A percentile compares a stretch with the other conserved stretches of the same genome.
Evolutionary conservation across 2,888 invertebrate genomes (phyloP).

Genomic region (Anthophora plumipes): DNA sequence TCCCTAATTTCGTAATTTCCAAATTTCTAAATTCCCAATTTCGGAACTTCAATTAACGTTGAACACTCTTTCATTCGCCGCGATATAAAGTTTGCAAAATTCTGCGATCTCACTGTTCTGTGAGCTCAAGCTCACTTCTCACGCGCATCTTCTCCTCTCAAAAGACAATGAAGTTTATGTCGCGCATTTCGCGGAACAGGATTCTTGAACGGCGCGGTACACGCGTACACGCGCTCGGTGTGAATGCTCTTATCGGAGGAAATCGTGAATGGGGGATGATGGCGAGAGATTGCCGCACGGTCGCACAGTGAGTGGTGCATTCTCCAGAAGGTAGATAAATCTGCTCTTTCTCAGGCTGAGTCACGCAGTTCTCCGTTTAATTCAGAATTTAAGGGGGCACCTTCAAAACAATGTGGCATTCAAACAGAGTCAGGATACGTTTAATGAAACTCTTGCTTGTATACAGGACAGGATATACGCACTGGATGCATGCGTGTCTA

Average conservation of each 20-base stretch:
- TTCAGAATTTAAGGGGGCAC: conserved; percentile 25
- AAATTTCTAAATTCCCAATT: background rate
- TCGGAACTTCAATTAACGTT: too few species aligned
- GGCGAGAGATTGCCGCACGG: conserved; percentile 43
- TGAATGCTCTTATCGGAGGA: conserved; percentile 50
- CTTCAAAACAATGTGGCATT: conserved; percentile 47
- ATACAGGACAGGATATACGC: conserved; percentile 26
- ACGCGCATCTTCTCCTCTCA: background rate
- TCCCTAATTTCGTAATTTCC: background rate
- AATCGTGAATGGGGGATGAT: conserved; percentile 57
- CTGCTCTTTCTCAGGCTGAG: conserved; percentile 52
- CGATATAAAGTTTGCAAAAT: too few species aligned
- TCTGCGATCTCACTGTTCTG: too few species aligned
- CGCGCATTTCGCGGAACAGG: background rate
- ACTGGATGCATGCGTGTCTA: background rate
- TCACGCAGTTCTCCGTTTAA: conserved; percentile 44
- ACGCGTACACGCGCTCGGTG: conserved; percentile 16
- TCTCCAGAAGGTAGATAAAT: conserved; percentile 49
- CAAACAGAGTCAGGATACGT: conserved; percentile 30
- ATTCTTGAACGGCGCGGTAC: conserved; percentile 6
- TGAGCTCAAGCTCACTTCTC: background rate
- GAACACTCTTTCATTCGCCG: too few species aligned
- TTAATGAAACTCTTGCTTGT: conserved; percentile 35
- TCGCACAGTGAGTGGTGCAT: conserved; percentile 54
- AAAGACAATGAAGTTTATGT: background rate